Evolutionary conservation across 2,888 invertebrate species (phyloP), one percentile per base, ranked within the genome.

Genomic region (Unio pictorum): DNA sequence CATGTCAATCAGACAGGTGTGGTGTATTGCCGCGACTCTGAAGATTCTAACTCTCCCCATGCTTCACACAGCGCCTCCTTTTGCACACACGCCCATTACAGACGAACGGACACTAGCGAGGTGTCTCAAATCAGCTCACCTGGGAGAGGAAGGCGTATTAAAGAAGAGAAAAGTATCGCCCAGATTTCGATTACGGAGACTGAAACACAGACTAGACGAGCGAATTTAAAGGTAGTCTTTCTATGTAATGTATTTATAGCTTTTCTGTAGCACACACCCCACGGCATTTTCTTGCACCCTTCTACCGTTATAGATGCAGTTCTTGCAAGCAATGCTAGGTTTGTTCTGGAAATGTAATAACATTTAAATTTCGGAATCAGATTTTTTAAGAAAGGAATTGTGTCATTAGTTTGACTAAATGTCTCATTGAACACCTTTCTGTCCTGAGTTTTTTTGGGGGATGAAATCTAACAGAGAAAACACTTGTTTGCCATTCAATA

Each of bases 1-100:
- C 88, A 88, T 73, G 87, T 87, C 20, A 82, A 84, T 64, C 87
- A 87, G 73, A 86, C 87, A 3, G 87, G 87, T 15, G 86, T 87
- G 28, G 85, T 86, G 4, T 86, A 86, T 73, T 87, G 87, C 70
- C 83, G 84, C n/a, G 87, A 86, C 23, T 84, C 86, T 4, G 87
- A 86, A 63, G 84, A 82, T 45, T 84, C 86, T n/a, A 85, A 83
- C 74, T 83, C 84, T 3, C 84, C 81, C 17, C 76, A 77, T n/a
- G 79, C 82, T 20, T 82, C 84, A 8, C 76, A 78, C 63, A 78
- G 79, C 69, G 72, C 80, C 58, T 66, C 81, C 23, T 69, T 74
- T 23, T 79, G 77, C 60, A 78, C 80, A 7, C 69, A 75, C 55
- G 73, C 76, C 55, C 72, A 73, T 34, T 61, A 76, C 26, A 78